Conservation (phyloP, 2,113 vertebrate genomes). For the Barbus barbus region DNA sequence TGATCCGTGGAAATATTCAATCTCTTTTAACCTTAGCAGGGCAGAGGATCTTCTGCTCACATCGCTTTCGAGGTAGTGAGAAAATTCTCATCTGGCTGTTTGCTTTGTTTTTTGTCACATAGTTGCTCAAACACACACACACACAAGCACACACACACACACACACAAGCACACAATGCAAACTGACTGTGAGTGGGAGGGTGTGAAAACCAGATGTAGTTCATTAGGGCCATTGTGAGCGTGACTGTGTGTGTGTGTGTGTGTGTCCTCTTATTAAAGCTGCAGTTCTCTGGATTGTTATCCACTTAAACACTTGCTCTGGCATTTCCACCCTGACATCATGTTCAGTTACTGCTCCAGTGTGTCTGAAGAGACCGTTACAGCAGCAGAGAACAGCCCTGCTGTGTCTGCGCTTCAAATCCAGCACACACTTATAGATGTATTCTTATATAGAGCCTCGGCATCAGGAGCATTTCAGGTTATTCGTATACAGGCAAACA, state of each 20-base stretch:
- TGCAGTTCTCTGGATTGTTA: slow-evolving; percentile 55
- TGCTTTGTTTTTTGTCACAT: slow-evolving; percentile 43
- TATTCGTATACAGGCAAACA: not conserved
- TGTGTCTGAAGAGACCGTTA: slow-evolving; percentile 9
- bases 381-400: not conserved
- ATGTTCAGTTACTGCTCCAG: slow-evolving; percentile 36
- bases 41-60: slow-evolving; percentile 1
- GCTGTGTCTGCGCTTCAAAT: not conserved
- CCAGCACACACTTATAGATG: not conserved
- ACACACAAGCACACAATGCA: not conserved
- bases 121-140: not conserved
- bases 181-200: slow-evolving; percentile 25
- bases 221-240: slow-evolving; percentile 76
- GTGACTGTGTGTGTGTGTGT: slow-evolving; percentile 73
- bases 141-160: not conserved
- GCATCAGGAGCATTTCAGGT: not conserved
- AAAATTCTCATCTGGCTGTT: slow-evolving; percentile 35
- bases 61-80: not conserved
- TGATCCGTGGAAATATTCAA: slow-evolving; percentile 45
- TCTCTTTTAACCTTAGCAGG: slow-evolving; percentile 35
- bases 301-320: slow-evolving; percentile 34
- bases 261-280: slow-evolving; percentile 72
- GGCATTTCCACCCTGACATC: slow-evolving; percentile 35
- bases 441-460: not conserved
- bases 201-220: slow-evolving; percentile 73